phyloP scores from a whole-genome alignment of 2,888 invertebrate species.

The Diarsia mendica region DNA sequence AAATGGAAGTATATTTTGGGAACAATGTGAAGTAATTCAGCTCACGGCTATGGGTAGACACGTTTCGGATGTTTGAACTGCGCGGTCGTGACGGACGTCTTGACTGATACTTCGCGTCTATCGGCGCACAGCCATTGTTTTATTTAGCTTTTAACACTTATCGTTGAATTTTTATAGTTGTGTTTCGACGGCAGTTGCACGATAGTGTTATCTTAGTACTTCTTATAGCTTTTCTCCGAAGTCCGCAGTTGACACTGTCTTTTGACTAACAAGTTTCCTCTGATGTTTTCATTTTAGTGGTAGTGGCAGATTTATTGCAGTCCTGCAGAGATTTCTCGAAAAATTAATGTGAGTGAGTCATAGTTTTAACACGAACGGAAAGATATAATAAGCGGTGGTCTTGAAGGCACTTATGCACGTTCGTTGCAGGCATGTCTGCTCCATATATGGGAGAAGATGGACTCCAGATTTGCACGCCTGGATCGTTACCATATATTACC shows the following conservation, averaged over 20 bases:
- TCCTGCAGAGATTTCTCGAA: slow-evolving; percentile 24
- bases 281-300: slow-evolving; percentile 22
- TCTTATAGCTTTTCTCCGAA: slow-evolving; percentile 27
- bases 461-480: slow-evolving; percentile 72
- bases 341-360: slow-evolving; percentile 51
- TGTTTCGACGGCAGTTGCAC: slow-evolving; percentile 53
- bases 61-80: slow-evolving; percentile 72
- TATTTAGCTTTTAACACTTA: slow-evolving; percentile 62
- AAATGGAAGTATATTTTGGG: slow-evolving; percentile 43
- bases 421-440: slow-evolving; percentile 50
- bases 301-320: slow-evolving; percentile 26
- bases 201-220: slow-evolving; percentile 58
- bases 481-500: slow-evolving; percentile 70
- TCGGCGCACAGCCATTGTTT: slow-evolving; percentile 63
- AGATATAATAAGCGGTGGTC: slow-evolving; percentile 43
- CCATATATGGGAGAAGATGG: slow-evolving; percentile 71
- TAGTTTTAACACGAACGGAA: slow-evolving; percentile 52
- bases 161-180: slow-evolving; percentile 61
- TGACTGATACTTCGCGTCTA: slow-evolving; percentile 58
- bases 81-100: slow-evolving; percentile 75
- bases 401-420: slow-evolving; percentile 54
- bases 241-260: slow-evolving; percentile 1
- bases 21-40: slow-evolving; percentile 48
- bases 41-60: slow-evolving; percentile 61
- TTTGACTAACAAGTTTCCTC: slow-evolving; percentile 22